These are phyloP conservation scores for Loxodonta africana DNA, from an alignment of 2,113 vertebrate species.

Conservation along the genomic window DNA sequence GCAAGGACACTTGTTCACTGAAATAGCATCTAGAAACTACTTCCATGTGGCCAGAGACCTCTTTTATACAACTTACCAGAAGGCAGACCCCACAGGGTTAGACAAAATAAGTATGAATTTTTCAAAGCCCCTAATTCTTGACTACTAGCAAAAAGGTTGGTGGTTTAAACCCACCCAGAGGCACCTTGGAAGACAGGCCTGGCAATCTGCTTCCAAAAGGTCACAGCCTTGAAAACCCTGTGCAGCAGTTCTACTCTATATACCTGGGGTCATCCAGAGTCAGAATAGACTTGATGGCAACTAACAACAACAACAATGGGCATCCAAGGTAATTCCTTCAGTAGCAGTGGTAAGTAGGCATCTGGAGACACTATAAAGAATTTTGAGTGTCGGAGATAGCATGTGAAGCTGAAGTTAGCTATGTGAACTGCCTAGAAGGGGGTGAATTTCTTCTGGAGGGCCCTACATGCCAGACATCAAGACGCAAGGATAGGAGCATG, in stretches of 20 bases:
- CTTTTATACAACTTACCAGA: slow-evolving; percentile 12
- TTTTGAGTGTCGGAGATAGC: neutral
- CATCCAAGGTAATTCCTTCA: neutral
- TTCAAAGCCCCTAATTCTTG: neutral
- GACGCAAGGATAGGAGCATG: rapidly evolving
- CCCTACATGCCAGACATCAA: neutral
- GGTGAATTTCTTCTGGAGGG: neutral
- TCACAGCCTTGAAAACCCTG: too few relatives aligned
- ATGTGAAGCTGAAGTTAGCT: neutral
- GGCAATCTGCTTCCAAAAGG: too few relatives aligned
- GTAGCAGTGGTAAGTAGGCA: neutral
- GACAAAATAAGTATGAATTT: slow-evolving; percentile 16
- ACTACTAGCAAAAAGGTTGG: too few relatives aligned
- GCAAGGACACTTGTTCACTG: neutral
- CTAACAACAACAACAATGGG: neutral
- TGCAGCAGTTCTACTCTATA: too few relatives aligned
- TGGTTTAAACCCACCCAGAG: too few relatives aligned
- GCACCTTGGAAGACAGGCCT: too few relatives aligned
- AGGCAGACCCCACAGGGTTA: neutral
- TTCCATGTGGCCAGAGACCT: neutral
- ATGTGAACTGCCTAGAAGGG: neutral
- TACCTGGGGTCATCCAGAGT: too few relatives aligned
- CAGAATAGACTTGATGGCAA: neutral
- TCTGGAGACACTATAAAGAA: neutral
- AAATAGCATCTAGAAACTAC: neutral